phyloP scores from a whole-genome alignment of 2,888 invertebrate genomes.

The Acanthosepion esculentum region DNA sequence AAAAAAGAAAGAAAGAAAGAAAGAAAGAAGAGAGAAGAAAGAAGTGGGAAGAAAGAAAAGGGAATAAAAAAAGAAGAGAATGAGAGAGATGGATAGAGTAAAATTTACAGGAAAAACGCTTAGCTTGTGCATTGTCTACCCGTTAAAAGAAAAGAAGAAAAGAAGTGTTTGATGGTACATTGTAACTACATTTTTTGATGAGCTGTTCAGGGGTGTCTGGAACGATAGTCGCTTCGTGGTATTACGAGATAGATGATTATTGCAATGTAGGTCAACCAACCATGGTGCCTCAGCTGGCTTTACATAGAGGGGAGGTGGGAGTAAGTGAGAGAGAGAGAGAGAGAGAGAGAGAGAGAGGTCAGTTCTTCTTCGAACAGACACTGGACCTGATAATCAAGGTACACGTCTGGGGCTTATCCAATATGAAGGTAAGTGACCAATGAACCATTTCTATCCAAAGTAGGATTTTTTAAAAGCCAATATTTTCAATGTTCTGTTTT shows the following conservation, averaged over 20 bases:
- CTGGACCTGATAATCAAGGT: not conserved
- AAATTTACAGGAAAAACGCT: not conserved
- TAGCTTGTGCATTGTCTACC: not conserved
- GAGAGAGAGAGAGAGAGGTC: not conserved
- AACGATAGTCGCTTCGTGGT: not conserved
- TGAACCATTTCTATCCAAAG: not conserved
- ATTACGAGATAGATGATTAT: not conserved
- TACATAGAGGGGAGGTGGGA: not conserved
- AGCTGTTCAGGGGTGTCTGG: not conserved
- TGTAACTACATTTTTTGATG: not conserved
- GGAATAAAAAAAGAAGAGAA: not conserved
- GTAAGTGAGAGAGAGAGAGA: not conserved
- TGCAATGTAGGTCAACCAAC: not conserved
- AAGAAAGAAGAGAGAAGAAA: too few relatives aligned
- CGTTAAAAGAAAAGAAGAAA: not conserved
- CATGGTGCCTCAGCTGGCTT: not conserved
- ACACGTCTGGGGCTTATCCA: not conserved
- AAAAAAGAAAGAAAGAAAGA: too few relatives aligned
- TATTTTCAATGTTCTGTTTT: too few relatives aligned
- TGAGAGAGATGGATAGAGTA: not conserved
- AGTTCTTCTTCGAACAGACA: not conserved
- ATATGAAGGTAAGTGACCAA: not conserved
- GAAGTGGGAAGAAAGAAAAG: not conserved
- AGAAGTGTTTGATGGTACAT: not conserved
- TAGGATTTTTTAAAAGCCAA: too few relatives aligned